Evolutionary conservation across 2,888 invertebrate species (phyloP), one percentile per base, ranked within the genome.

Genomic region (Drosophila pseudotalamancana): DNA sequence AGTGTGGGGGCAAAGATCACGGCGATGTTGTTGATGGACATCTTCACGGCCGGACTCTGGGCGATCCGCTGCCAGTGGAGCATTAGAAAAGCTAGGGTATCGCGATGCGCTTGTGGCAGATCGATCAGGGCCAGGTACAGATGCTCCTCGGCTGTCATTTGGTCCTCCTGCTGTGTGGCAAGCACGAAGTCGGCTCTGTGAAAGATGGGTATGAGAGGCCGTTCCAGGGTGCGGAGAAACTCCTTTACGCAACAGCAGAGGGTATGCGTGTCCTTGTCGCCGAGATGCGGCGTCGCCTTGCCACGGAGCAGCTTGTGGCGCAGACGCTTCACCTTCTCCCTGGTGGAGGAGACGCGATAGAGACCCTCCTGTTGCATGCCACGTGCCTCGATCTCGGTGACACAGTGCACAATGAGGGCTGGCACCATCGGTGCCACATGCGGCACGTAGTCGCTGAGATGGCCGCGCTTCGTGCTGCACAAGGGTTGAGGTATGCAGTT

Each of bases 1-100:
- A 81, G 42, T 0, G 87, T 87, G 16, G 81, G 81, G 0, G 81
- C 85, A 27, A 87, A 84, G 1, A 87, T 61, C 3, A 81, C 72
- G 4, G 81, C 85, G 3, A 81, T 74, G 4, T 81, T 81, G 12
- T 42, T 73, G 8, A 72, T 46, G 5, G 81, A 65, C 81, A 81
- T 81, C 46, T 78, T 74, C 1, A 67, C 78, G 3, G 53, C 34
- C 1, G 81, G 87, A 45, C 82, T 77, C 5, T 77, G 63, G 0
- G 81, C 81, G 31, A 81, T 66, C 6, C 81, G 77, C n/a, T 81
- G 85, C 87, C 85, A 81, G 48, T 81, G 81, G 3, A 87, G 72
- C 64, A 81, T 77, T 2, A 81, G 78, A 35, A 72, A 81, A 5
- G 81, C 85, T 46, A 81, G 18, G 0, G 81, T 81, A n/a, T 81